These are phyloP conservation scores for Chouioia cunea DNA, from an alignment of 2,888 invertebrate species.

Conservation along the genomic window DNA sequence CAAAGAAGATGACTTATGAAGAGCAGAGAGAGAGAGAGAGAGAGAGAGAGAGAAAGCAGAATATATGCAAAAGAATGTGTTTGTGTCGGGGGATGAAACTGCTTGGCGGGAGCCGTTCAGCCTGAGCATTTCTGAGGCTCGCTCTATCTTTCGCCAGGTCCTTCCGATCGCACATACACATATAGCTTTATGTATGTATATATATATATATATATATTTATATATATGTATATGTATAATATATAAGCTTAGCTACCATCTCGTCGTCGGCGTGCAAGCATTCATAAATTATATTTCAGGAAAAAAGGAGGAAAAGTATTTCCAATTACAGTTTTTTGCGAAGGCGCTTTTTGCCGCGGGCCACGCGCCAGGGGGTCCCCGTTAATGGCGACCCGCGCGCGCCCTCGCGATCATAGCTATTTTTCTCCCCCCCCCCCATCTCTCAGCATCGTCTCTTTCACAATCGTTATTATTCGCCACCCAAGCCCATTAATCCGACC, in stretches of 20 bases:
- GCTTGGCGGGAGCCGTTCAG: slow-evolving; percentile 16
- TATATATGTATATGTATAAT: no score
- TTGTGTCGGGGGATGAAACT: neutral
- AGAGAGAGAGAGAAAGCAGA: neutral
- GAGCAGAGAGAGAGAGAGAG: neutral
- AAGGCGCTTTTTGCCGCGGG: slow-evolving; percentile 67
- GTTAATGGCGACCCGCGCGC: slow-evolving; percentile 65
- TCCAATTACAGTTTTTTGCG: slow-evolving; percentile 70
- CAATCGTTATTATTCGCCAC: slow-evolving; percentile 26
- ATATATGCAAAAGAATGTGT: slow-evolving; percentile 15
- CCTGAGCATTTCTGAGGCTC: slow-evolving; percentile 30
- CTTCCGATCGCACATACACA: slow-evolving; percentile 7
- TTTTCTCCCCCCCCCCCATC: slow-evolving; percentile 9
- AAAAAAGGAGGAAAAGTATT: slow-evolving; percentile 69
- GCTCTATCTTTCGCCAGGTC: slow-evolving; percentile 25
- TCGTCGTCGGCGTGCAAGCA: slow-evolving; percentile 40
- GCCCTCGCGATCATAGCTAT: slow-evolving; percentile 3
- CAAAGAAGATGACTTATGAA: no score
- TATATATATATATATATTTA: no score
- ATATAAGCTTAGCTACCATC: neutral
- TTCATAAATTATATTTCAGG: slow-evolving; percentile 68
- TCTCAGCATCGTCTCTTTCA: neutral
- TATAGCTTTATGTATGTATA: no score
- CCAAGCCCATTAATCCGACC: slow-evolving; percentile 41
- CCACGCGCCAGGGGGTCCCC: slow-evolving; percentile 68